A percentile compares a stretch with the other conserved stretches of the same genome.
Evolutionary conservation across 1,140 invertebrate species (phyloP).

Genomic region (Drosophila bifasciata): DNA sequence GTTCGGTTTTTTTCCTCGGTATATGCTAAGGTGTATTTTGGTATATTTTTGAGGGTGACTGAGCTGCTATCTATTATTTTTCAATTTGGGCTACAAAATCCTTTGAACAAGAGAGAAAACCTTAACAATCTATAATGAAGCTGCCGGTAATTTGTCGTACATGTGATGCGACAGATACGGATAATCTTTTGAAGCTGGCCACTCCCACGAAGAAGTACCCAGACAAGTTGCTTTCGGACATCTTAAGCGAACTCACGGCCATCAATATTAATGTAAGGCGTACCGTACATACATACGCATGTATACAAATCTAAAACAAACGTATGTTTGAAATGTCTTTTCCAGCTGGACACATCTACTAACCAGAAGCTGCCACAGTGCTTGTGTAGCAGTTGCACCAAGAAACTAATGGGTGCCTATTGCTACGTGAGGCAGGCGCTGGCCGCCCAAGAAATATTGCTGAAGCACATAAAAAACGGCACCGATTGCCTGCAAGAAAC

Average conservation of each 20-base stretch:
- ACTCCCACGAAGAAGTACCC: conserved; percentile 67
- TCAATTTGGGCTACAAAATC: too few species aligned
- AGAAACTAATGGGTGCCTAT: conserved; percentile 61
- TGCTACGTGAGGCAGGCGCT: conserved; percentile 68
- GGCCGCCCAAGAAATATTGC: conserved; percentile 53
- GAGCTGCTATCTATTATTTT: too few species aligned
- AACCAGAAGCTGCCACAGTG: conserved; percentile 54
- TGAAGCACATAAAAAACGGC: conserved; percentile 46
- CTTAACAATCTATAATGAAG: conserved; percentile 45
- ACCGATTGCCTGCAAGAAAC: conserved; percentile 59
- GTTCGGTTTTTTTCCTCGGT: too few species aligned
- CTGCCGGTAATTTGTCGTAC: conserved; percentile 68
- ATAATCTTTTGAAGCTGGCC: conserved; percentile 55
- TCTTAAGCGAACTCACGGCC: conserved; percentile 62
- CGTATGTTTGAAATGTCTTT: neutral
- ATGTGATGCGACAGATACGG: conserved; percentile 66
- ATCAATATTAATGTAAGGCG: conserved; percentile 50
- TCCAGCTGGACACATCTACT: conserved; percentile 30
- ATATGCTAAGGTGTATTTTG: too few species aligned
- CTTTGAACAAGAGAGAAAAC: too few species aligned
- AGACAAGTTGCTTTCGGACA: conserved; percentile 62
- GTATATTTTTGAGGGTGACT: too few species aligned
- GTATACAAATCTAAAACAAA: neutral
- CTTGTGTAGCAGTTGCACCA: conserved; percentile 51
- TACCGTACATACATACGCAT: neutral